Evolutionary conservation across 2,888 invertebrate genomes (phyloP).

Genomic region (Xanthorhoe spadicearia): DNA sequence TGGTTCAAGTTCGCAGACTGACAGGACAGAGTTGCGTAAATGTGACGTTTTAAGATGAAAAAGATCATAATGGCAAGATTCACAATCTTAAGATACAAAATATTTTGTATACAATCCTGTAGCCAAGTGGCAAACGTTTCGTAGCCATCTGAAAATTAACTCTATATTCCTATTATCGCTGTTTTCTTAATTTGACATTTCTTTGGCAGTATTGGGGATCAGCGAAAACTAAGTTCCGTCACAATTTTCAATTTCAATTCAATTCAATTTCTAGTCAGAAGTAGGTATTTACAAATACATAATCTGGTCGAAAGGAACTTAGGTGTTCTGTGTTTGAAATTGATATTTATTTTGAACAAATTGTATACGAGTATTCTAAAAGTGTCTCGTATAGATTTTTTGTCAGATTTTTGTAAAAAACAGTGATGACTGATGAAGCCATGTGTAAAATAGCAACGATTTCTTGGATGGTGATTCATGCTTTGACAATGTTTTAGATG

Average conservation of each 20-base stretch:
- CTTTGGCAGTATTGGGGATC: too few relatives aligned
- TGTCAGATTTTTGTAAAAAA: neutral
- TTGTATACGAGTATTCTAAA: neutral
- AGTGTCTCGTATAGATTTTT: neutral
- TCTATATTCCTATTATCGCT: too few relatives aligned
- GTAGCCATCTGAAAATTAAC: too few relatives aligned
- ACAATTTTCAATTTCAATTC: too few relatives aligned
- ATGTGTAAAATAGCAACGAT: neutral
- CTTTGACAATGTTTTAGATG: too few relatives aligned
- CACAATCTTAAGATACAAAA: neutral
- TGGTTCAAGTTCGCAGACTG: conserved; percentile 54
- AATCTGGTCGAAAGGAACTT: too few relatives aligned
- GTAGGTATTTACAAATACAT: too few relatives aligned
- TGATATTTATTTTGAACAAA: neutral
- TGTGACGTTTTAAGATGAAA: conserved; percentile 9
- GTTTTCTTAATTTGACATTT: too few relatives aligned
- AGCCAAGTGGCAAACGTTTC: too few relatives aligned
- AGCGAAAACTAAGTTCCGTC: too few relatives aligned
- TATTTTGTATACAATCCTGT: too few relatives aligned
- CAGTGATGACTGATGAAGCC: neutral
- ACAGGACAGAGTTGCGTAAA: conserved; percentile 29
- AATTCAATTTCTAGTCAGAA: too few relatives aligned
- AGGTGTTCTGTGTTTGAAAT: neutral
- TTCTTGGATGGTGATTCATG: neutral
- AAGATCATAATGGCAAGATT: neutral